Evolutionary conservation across 23 tunicate genomes (phyloP), one percentile per base, ranked within the genome.

Genomic region (Ascidia mentula): DNA sequence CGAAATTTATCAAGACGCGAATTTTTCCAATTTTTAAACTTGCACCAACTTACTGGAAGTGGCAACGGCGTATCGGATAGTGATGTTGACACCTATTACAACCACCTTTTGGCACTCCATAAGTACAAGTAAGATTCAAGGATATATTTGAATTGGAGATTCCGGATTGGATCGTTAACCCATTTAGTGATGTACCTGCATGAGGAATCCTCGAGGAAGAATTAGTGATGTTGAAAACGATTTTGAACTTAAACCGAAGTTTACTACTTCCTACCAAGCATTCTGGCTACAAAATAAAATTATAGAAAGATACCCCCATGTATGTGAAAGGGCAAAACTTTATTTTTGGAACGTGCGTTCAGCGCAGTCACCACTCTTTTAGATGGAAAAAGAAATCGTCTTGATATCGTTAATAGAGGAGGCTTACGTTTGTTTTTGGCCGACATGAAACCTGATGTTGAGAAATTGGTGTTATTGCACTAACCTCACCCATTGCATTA

Each of bases 231-330:
- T 78, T 78, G 37, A 59, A 78, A 78, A 69, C 37, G 72, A 59
- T 78, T 78, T 78, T 78, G 72, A 53, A 78, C 72, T 78, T 72
- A 78, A 78, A 78, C 82, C 72, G 24, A 78, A 78, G 82, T 78
- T 78, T 69, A 78, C 46, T 46, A 59, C 53, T 34, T 69, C 72
- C 12, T 69, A 69, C 33, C 72, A 69, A 69, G 32, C 72, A n/a
- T 69, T 69, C 72, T 77, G 86, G 86, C 86, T 82, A 73, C 80
- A 82, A 79, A 82, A 74, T 26, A 70, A 82, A 73, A 74, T 82
- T 79, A 73, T 73, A 73, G 70, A 61, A 40, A 83, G 76, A 76
- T 83, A n/a, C n/a, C n/a, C n/a, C n/a, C n/a, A n/a, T n/a, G n/a
- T n/a, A n/a, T n/a, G n/a, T n/a, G n/a, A n/a, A n/a, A n/a, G n/a